Evolutionary conservation across 2,888 invertebrate genomes (phyloP), one percentile per base, ranked within the genome.

Genomic region (Drosophila meridiana): DNA sequence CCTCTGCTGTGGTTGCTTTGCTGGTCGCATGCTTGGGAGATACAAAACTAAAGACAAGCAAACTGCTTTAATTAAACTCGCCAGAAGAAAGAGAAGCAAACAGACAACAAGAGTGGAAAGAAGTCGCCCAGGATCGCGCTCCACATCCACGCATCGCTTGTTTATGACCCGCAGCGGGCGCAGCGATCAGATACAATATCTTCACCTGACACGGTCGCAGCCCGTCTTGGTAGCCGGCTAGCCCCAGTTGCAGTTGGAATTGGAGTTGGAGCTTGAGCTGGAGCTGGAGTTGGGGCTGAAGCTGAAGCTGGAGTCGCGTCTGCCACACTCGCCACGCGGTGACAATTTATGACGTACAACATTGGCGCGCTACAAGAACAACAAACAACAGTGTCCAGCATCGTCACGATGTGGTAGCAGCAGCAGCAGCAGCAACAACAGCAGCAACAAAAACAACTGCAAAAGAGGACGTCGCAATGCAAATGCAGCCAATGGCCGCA

Each of bases 261-360:
- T 5, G 34, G 34, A 34, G 5, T 53, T 38, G 53, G n/a, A 50
- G 8, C 13, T 50, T 32, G n/a, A 14, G 40, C 26, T 38, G 53
- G 32, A 13, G 26, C 9, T 38, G 53, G 14, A 55, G 26, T 14
- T 55, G 20, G 50, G 13, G 53, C n/a, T 36, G 38, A 20, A 30
- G n/a, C 36, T 40, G 62, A 8, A 38, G 30, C 13, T 32, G 28
- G 9, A 42, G 48, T 50, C 45, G 47, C 47, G 69, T 56, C 70
- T 72, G 73, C 76, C 77, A 83, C 79, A 83, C 83, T 83, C 80
- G 82, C 83, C 80, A 79, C 72, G 77, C 82, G 85, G 81, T 89
- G 91, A 91, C 91, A 91, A 91, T 91, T 91, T 91, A 91, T 91
- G 91, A 91, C 85, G 76, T 91, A 91, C 91, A 91, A 89, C 90